Evolutionary conservation across 2,888 invertebrate species (phyloP).

Genomic region (Phlogophora meticulosa): DNA sequence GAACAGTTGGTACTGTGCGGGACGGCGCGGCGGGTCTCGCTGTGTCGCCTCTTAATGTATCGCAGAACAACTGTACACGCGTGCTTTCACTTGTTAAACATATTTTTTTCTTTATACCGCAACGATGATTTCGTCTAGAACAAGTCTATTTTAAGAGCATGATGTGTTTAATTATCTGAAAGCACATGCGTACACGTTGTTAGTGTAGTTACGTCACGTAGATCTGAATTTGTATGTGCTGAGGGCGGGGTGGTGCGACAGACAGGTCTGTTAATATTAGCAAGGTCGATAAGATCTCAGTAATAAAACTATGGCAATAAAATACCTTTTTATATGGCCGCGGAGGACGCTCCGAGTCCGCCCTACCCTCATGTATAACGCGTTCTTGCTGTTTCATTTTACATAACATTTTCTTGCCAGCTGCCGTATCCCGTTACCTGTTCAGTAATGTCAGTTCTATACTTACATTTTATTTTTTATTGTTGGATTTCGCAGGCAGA

Average conservation of each 20-base stretch:
- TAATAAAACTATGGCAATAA: conserved; percentile 67
- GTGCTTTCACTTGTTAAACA: conserved; percentile 47
- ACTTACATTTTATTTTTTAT: conserved; percentile 7
- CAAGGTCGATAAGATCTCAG: conserved; percentile 49
- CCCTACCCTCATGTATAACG: conserved; percentile 32
- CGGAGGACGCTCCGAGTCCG: conserved; percentile 37
- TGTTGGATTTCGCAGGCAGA: conserved; percentile 46
- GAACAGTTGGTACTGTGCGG: conserved; percentile 47
- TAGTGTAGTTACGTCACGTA: conserved; percentile 69
- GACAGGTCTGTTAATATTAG: conserved; percentile 51
- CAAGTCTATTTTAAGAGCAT: conserved; percentile 19
- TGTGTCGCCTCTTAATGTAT: conserved; percentile 45
- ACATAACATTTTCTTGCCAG: conserved; percentile 39
- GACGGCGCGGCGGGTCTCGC: conserved; percentile 34
- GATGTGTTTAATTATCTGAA: conserved; percentile 36
- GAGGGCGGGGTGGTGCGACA: conserved; percentile 41
- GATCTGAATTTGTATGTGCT: conserved; percentile 78
- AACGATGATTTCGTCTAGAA: conserved; percentile 20
- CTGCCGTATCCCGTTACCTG: conserved; percentile 11
- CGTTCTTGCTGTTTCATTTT: conserved; percentile 32
- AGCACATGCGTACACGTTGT: conserved; percentile 53
- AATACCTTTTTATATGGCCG: conserved; percentile 55
- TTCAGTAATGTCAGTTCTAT: conserved; percentile 4
- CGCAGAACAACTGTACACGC: conserved; percentile 47
- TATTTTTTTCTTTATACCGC: conserved; percentile 12